These are phyloP conservation scores for Troilus luridus DNA, from an alignment of 2,888 invertebrate genomes.

Conservation along the genomic window DNA sequence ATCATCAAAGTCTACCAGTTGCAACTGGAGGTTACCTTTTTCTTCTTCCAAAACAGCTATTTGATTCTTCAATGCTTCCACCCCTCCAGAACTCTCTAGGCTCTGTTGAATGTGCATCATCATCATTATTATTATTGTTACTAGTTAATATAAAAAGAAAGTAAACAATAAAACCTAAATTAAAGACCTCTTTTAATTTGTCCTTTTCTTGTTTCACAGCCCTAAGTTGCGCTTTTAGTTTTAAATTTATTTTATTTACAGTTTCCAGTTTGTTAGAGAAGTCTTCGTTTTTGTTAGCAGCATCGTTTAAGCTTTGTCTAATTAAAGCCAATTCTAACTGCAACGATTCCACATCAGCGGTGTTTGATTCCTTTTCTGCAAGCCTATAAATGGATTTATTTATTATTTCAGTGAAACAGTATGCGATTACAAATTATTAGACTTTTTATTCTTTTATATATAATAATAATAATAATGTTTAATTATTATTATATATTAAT, in stretches of 20 bases:
- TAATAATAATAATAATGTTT: no score
- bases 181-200: constrained; percentile 61
- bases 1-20: constrained; percentile 84
- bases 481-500: no score
- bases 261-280: constrained; percentile 81
- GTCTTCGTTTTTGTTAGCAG: constrained; percentile 69
- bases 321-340: constrained; percentile 73
- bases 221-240: constrained; percentile 81
- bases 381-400: constrained; percentile 48
- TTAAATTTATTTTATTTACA: constrained; percentile 83
- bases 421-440: not conserved
- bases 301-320: constrained; percentile 71
- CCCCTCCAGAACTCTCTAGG: constrained; percentile 71
- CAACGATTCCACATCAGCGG: constrained; percentile 65
- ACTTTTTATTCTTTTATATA: no score
- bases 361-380: constrained; percentile 60
- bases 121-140: not conserved
- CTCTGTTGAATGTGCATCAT: constrained; percentile 48
- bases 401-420: not conserved
- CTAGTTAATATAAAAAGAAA: not conserved
- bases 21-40: constrained; percentile 90
- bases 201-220: constrained; percentile 73
- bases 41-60: constrained; percentile 90
- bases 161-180: not conserved
- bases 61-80: constrained; percentile 79